Evolutionary conservation across 1,140 invertebrate species (phyloP), one percentile per base, ranked within the genome.

Genomic region (Pinna nobilis): DNA sequence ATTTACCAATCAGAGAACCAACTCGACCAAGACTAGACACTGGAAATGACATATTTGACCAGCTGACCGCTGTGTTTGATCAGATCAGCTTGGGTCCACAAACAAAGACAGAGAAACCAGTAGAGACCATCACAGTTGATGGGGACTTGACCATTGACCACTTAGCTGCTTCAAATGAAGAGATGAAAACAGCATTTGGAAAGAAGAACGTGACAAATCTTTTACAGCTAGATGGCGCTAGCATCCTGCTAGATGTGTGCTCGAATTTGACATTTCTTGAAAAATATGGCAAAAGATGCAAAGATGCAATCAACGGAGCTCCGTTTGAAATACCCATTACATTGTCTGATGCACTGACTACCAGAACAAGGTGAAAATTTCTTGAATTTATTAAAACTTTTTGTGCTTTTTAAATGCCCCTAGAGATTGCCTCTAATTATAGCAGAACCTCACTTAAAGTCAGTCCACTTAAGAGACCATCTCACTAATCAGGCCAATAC

Each of bases 181-280:
- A 90, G 76, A 84, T 86, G 41, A 84, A 82, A 69, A 77, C 79
- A 20, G 51, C 89, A 88, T 91, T 94, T 72, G 84, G 90, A 9
- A 89, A 88, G 57, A 91, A 91, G 66, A 94, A 93, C 83, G 90
- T 91, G 7, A 88, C 91, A 51, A 76, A 90, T 35, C 87, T 96
- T 20, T 92, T 94, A 79, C 91, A 92, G 83, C 89, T 96, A 70
- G 91, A 93, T 78, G 95, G 94, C n/a, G 94, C 94, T 7, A 93
- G 94, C 76, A 92, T 93, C 20, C 87, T 96, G n/a, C 89, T 96
- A 33, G 93, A 95, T 75, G 92, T 95, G 76, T 96, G 95, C 85
- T 90, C 93, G 0, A 77, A 80, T 28, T 89, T 96, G 75, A 93
- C 94, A 0, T 93, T 94, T 78, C 91, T 97, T 25, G 93, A 93